These are phyloP conservation scores for Blera fallax DNA, from an alignment of 2,888 invertebrate species.

Conservation along the genomic window DNA sequence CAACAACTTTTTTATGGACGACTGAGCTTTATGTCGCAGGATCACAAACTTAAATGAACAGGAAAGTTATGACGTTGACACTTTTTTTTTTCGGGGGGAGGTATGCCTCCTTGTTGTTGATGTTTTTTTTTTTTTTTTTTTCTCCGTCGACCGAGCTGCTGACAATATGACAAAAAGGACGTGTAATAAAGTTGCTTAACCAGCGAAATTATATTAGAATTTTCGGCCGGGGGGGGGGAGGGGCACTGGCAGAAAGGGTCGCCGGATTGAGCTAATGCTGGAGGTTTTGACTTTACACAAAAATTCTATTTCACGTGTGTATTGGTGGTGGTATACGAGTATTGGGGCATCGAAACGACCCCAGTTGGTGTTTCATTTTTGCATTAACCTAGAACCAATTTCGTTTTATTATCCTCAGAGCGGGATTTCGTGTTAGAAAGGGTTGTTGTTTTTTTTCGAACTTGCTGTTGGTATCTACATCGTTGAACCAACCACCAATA, in stretches of 20 bases:
- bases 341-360: conserved; percentile 21
- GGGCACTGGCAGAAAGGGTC: conserved; percentile 7
- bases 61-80: conserved; percentile 70
- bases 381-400: conserved; percentile 71
- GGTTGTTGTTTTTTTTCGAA: conserved; percentile 36
- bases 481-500: conserved; percentile 3
- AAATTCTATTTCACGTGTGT: neutral
- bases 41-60: conserved; percentile 71
- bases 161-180: conserved; percentile 65
- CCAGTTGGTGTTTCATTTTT: conserved; percentile 68
- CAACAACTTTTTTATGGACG: conserved; percentile 52
- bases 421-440: conserved; percentile 28
- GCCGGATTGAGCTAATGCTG: conserved; percentile 31
- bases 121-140: neutral
- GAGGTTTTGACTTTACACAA: conserved; percentile 1
- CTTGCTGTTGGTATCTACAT: neutral
- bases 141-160: conserved; percentile 24
- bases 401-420: conserved; percentile 63
- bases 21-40: conserved; percentile 65
- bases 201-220: conserved; percentile 64
- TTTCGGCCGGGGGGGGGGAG: neutral
- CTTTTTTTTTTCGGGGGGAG: conserved; percentile 42
- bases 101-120: conserved; percentile 5
- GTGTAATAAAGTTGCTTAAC: conserved; percentile 69
- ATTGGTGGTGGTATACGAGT: neutral